These are phyloP conservation scores for Cephus nigrinus DNA, from an alignment of 2,888 invertebrate genomes.

Conservation along the genomic window DNA sequence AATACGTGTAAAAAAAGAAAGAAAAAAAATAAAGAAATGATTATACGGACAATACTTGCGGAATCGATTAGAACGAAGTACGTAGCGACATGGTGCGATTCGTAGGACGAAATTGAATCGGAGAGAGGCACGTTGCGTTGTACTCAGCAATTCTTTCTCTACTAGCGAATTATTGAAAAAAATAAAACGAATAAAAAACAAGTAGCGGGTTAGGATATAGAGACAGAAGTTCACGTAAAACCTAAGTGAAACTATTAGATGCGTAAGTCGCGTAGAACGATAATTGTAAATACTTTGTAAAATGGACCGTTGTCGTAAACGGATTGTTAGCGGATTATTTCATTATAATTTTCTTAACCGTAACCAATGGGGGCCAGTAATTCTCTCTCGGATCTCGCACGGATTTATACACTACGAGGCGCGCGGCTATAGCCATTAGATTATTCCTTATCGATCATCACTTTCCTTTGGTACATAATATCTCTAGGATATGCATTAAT, in stretches of 20 bases:
- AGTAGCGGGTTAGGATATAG: background rate
- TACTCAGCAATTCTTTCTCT: background rate
- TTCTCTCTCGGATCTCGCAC: slow-evolving; percentile 65
- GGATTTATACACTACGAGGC: slow-evolving; percentile 60
- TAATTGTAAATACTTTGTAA: slow-evolving; percentile 11
- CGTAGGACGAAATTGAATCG: background rate
- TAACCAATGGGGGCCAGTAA: slow-evolving; percentile 65
- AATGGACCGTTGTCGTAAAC: slow-evolving; percentile 14
- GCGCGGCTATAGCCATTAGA: slow-evolving; percentile 35
- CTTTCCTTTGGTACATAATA: background rate
- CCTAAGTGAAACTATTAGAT: slow-evolving; percentile 36
- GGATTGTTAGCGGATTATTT: slow-evolving; percentile 21
- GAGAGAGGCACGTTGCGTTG: background rate
- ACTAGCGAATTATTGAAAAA: background rate
- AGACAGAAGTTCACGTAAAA: slow-evolving; percentile 18
- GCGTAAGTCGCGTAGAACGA: slow-evolving; percentile 25
- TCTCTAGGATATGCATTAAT: background rate
- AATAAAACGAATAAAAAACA: background rate
- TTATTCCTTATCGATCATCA: background rate
- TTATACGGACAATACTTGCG: background rate
- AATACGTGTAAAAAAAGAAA: background rate
- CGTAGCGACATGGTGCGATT: background rate
- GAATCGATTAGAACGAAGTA: background rate
- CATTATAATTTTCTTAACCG: slow-evolving; percentile 35
- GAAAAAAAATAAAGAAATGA: background rate